phyloP scores from a whole-genome alignment of 2,113 vertebrate genomes.

The Apaloderma vittatum region DNA sequence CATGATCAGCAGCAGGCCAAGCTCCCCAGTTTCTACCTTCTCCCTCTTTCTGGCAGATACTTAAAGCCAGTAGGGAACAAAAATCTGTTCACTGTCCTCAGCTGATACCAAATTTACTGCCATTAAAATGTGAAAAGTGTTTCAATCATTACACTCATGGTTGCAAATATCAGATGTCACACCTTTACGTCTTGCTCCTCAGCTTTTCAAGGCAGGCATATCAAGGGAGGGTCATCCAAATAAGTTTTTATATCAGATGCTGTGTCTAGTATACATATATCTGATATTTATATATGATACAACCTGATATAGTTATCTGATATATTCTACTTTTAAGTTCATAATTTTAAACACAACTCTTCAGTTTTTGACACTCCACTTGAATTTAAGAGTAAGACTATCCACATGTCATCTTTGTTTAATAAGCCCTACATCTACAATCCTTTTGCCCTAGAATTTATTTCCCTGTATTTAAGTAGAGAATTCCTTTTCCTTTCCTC shows the following conservation, averaged over 20 bases:
- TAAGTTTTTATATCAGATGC: not conserved
- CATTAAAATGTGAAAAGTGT: not conserved
- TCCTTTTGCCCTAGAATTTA: not conserved
- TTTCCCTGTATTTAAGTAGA: not conserved
- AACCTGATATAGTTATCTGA: too few relatives aligned
- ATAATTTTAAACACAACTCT: not conserved
- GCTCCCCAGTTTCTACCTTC: not conserved
- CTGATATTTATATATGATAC: too few relatives aligned
- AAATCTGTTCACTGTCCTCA: not conserved
- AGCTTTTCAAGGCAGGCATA: not conserved
- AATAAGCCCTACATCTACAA: not conserved
- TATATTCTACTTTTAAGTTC: not conserved
- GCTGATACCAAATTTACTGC: not conserved
- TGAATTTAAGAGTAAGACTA: not conserved
- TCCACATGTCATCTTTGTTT: not conserved
- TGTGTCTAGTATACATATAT: not conserved
- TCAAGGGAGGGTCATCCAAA: not conserved
- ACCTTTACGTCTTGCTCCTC: not conserved
- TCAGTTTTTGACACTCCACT: not conserved
- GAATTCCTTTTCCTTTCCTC: not conserved
- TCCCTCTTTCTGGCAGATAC: not conserved
- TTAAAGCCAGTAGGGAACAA: not conserved
- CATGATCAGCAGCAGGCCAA: not conserved
- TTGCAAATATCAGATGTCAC: not conserved
- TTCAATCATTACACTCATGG: not conserved